Conservation (phyloP, 2,113 vertebrate genomes). For the Saccopteryx leptura region DNA sequence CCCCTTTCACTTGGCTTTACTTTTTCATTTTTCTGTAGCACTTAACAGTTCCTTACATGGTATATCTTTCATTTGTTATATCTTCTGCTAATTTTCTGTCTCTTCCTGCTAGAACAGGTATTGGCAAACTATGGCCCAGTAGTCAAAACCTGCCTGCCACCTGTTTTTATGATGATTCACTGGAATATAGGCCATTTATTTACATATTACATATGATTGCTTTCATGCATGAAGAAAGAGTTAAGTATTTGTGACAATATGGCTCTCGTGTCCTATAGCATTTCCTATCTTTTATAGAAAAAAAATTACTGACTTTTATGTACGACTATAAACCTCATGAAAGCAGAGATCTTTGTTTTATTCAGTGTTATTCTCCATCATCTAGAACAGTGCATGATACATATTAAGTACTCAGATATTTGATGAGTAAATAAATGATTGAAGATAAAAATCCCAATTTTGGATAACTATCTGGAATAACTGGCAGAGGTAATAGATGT, state of each 20-base stretch:
- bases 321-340: not conserved
- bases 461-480: conserved; percentile 27
- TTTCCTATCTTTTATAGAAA: not conserved
- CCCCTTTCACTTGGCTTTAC: not conserved
- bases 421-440: conserved; percentile 44
- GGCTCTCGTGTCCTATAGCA: not conserved
- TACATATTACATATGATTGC: not conserved
- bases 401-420: not conserved
- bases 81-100: not conserved
- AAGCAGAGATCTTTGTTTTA: not conserved
- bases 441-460: conserved; percentile 1
- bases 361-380: not conserved
- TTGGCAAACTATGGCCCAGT: not conserved
- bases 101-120: conserved; percentile 20
- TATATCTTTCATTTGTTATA: not conserved
- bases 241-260: conserved; percentile 29
- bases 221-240: conserved; percentile 1
- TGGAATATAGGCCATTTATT: conserved; percentile 26
- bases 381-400: not conserved
- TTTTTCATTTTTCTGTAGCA: not conserved
- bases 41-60: not conserved
- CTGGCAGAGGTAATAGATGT: not conserved
- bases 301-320: not conserved
- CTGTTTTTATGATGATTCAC: conserved; percentile 15
- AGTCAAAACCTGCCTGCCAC: not conserved